Percentiles rank a stretch among this genome's conserved stretches.
Conservation (phyloP, 2,888 invertebrate species). For the Drosophila longiperda region DNA sequence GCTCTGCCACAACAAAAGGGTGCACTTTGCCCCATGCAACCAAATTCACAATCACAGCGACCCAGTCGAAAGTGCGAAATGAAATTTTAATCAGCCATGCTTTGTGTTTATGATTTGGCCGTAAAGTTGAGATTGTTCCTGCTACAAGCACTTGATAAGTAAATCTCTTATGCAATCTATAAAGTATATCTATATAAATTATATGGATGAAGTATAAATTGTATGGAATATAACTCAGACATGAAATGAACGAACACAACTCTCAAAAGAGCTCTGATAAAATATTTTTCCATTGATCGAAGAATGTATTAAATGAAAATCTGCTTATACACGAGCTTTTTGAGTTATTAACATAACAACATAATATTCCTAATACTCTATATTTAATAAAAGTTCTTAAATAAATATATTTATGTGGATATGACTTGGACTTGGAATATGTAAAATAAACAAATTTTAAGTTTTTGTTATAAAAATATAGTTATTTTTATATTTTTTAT, state of each 20-base stretch:
- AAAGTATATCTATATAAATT: neutral
- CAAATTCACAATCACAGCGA: conserved; percentile 57
- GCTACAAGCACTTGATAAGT: conserved; percentile 24
- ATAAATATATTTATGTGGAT: neutral
- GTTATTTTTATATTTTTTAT: too few relatives aligned
- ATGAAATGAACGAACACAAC: neutral
- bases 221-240: neutral
- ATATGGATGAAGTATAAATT: neutral
- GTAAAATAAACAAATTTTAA: fast-evolving
- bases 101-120: conserved; percentile 63
- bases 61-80: conserved; percentile 67
- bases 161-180: conserved; percentile 19
- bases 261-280: neutral
- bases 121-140: conserved; percentile 35
- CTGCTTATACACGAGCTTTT: neutral
- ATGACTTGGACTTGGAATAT: neutral
- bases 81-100: conserved; percentile 69
- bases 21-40: neutral
- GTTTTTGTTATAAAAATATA: neutral
- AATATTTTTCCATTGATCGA: too few relatives aligned
- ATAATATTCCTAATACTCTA: neutral
- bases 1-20: neutral
- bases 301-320: neutral
- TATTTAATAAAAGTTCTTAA: neutral
- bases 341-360: neutral